Evolutionary conservation across 1,140 invertebrate genomes (phyloP).

Genomic region (Euwallacea fornicatus): DNA sequence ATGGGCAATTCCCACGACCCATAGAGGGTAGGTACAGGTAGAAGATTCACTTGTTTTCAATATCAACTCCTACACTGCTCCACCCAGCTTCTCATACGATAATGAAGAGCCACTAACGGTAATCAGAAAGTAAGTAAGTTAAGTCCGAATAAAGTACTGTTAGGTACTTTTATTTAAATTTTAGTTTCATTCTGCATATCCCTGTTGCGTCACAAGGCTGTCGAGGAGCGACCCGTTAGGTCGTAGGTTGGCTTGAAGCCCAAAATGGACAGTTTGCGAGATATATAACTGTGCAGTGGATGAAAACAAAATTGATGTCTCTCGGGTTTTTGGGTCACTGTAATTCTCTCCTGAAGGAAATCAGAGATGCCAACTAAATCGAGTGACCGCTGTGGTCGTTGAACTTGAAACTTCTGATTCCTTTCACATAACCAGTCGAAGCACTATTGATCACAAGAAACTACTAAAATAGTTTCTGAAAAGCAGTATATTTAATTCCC

Average conservation of each 20-base stretch:
- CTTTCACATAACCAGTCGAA: constrained; percentile 33
- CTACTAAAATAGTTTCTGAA: too few relatives aligned
- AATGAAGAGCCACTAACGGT: constrained; percentile 24
- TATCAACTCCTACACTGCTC: constrained; percentile 3
- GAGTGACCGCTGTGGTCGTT: constrained; percentile 36
- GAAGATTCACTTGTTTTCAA: constrained; percentile 16
- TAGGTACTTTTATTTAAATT: constrained; percentile 41
- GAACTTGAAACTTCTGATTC: constrained; percentile 36
- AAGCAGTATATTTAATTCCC: too few relatives aligned
- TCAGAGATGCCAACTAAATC: constrained; percentile 23
- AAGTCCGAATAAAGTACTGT: constrained; percentile 36
- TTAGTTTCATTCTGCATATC: constrained; percentile 40
- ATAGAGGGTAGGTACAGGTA: constrained; percentile 5
- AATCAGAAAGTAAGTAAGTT: constrained; percentile 37
- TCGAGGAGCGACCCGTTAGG: constrained; percentile 28
- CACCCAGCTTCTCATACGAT: neutral
- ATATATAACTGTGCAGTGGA: constrained; percentile 19
- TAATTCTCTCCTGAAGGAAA: neutral
- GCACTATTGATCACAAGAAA: too few relatives aligned
- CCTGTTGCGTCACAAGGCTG: constrained; percentile 37
- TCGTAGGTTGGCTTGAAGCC: constrained; percentile 32
- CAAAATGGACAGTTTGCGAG: constrained; percentile 28
- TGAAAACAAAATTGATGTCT: constrained; percentile 31
- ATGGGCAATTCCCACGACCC: constrained; percentile 9
- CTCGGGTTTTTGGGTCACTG: constrained; percentile 2